Evolutionary conservation across 2,888 invertebrate species (phyloP), one percentile per base, ranked within the genome.

Genomic region (Hesperia comma): DNA sequence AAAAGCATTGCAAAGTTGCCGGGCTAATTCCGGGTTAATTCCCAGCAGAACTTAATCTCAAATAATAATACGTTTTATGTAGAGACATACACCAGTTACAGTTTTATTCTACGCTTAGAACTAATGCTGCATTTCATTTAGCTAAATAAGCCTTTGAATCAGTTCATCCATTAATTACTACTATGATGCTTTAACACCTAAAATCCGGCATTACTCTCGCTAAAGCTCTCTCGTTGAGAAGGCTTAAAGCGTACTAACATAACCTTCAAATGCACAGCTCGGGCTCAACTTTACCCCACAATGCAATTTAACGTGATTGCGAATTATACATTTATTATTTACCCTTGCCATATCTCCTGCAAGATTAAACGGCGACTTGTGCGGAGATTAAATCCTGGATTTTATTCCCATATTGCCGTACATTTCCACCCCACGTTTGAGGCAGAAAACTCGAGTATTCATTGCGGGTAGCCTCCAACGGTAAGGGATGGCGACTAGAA

Each of bases 361-460:
- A 88, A 91, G 88, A 91, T 90, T 92, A 90, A 92, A 87, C 84
- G 84, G 83, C 81, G 83, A 88, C 87, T 90, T 87, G 87, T 82
- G 82, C 83, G 84, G 84, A 91, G 90, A 91, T 91, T 91, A 90
- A 92, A 90, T 88, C 88, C 87, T 78, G 89, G 86, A 87, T 90
- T 91, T 90, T 90, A 90, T 90, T 88, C 86, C 86, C 84, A 88
- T 90, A 90, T 86, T 88, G 84, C 87, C 78, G 86, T 84, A 86
- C 80, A 79, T 87, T 88, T 85, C 84, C 86, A 84, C 87, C 86
- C 87, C 80, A 80, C 83, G 81, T 83, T 85, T 86, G 84, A 85
- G 86, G 83, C 79, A 78, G 86, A 85, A 86, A 88, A 88, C 88
- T 90, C 84, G 85, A 86, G 90, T 88, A 89, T 90, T 90, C 90